Evolutionary conservation across 2,888 invertebrate genomes (phyloP).

Genomic region (Leptinotarsa tumamoca): DNA sequence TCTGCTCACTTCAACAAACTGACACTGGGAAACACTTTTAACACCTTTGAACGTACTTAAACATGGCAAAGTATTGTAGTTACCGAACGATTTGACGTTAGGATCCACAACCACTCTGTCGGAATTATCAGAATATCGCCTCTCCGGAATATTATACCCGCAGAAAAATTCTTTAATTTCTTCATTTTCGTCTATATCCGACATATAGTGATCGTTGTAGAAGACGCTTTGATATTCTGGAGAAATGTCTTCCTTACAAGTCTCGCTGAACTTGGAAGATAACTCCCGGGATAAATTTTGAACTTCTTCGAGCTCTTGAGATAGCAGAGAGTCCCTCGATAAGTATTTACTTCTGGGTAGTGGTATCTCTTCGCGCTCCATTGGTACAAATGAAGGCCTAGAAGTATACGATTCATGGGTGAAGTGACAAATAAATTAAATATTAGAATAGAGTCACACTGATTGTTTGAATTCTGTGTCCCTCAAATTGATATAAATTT

Average conservation of each 20-base stretch:
- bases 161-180: constrained; percentile 62
- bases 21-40: constrained; percentile 37
- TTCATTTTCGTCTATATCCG: constrained; percentile 65
- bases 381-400: constrained; percentile 21
- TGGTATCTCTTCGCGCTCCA: background rate
- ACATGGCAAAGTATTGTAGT: constrained; percentile 41
- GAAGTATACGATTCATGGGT: background rate
- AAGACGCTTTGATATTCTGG: constrained; percentile 58
- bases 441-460: background rate
- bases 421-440: background rate
- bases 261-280: constrained; percentile 36
- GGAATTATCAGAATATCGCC: constrained; percentile 53
- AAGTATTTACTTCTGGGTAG: constrained; percentile 57
- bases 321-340: constrained; percentile 59
- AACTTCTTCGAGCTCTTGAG: constrained; percentile 63
- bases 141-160: constrained; percentile 56
- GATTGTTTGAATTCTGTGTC: background rate
- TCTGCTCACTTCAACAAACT: constrained; percentile 40
- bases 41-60: constrained; percentile 34
- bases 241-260: constrained; percentile 41
- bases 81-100: background rate
- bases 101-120: constrained; percentile 37
- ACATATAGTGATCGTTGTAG: constrained; percentile 65
- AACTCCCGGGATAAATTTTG: constrained; percentile 58
- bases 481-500: too few relatives aligned